Percentiles rank a stretch among this genome's conserved stretches.
These are phyloP conservation scores for Coregonus clupeaformis DNA, from an alignment of 2,113 vertebrate genomes.

Conservation along the genomic window DNA sequence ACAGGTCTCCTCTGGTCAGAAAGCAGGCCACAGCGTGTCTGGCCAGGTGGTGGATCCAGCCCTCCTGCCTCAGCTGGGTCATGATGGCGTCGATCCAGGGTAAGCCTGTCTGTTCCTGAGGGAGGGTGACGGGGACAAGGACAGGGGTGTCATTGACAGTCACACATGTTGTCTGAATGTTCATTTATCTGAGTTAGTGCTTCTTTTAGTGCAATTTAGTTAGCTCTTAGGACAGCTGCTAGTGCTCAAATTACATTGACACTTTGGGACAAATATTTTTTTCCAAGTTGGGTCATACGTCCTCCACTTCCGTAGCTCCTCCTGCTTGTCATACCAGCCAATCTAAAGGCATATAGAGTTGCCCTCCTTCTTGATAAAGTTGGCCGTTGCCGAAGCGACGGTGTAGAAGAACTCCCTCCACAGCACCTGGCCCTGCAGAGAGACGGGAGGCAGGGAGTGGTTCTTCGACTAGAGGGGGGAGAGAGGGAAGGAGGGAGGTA, in stretches of 20 bases:
- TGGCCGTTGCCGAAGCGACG: slow-evolving; percentile 54
- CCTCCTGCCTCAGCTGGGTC: slow-evolving; percentile 57
- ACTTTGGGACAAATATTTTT: no score
- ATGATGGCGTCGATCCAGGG: slow-evolving; percentile 65
- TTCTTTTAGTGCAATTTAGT: no score
- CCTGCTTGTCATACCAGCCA: slow-evolving; percentile 41
- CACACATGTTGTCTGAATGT: no score
- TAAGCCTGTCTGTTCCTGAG: slow-evolving; percentile 54
- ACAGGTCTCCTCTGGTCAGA: slow-evolving; percentile 58
- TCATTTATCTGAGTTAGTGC: no score
- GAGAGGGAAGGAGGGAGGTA: not conserved
- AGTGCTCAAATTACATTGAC: no score
- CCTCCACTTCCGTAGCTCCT: slow-evolving; percentile 60
- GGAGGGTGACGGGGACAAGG: no score
- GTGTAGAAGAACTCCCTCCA: slow-evolving; percentile 65
- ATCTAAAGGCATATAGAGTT: slow-evolving; percentile 56
- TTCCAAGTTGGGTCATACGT: slow-evolving; percentile 21
- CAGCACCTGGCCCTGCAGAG: slow-evolving; percentile 56
- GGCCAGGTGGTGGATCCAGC: no score
- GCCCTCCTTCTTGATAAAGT: slow-evolving; percentile 55
- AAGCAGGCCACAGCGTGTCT: slow-evolving; percentile 61
- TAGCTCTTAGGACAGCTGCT: no score
- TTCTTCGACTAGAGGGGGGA: slow-evolving; percentile 32
- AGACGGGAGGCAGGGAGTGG: slow-evolving; percentile 41
- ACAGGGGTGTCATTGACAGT: no score